Percentiles rank a stretch among this genome's conserved stretches.
These are phyloP conservation scores for Pycnonotus jocosus DNA, from an alignment of 2,113 vertebrate species.

Conservation along the genomic window DNA sequence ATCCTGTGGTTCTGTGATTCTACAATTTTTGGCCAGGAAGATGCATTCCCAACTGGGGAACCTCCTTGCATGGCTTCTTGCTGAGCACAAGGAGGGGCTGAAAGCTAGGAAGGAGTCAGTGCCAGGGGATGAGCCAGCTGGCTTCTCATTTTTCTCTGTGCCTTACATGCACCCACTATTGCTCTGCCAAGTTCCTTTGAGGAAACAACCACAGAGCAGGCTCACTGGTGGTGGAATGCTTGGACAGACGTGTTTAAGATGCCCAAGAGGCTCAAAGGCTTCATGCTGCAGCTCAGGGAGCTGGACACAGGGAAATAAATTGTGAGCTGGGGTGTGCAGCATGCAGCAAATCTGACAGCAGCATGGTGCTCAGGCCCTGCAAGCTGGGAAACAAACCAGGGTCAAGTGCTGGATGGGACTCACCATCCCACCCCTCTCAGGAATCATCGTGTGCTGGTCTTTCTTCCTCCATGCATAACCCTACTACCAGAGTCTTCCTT, in stretches of 20 bases:
- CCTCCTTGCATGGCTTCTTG: not conserved
- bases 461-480: not conserved
- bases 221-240: not conserved
- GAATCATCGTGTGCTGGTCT: not conserved
- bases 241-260: not conserved
- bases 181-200: not conserved
- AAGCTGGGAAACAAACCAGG: not conserved
- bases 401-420: not conserved
- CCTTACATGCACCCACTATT: not conserved
- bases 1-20: not conserved
- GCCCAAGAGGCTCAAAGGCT: not conserved
- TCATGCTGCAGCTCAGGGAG: not conserved
- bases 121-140: rapidly evolving
- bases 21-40: not conserved
- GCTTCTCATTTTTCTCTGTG: not conserved
- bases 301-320: not conserved
- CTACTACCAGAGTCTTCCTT: not conserved
- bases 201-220: not conserved
- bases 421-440: not conserved
- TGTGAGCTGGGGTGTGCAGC: rapidly evolving
- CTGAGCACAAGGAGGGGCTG: not conserved
- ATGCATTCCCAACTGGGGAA: rapidly evolving
- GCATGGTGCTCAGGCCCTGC: not conserved
- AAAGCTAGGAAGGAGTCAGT: not conserved
- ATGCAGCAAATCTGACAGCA: not conserved